Evolutionary conservation across 2,888 invertebrate genomes (phyloP).

Genomic region (Agrilus biguttatus): DNA sequence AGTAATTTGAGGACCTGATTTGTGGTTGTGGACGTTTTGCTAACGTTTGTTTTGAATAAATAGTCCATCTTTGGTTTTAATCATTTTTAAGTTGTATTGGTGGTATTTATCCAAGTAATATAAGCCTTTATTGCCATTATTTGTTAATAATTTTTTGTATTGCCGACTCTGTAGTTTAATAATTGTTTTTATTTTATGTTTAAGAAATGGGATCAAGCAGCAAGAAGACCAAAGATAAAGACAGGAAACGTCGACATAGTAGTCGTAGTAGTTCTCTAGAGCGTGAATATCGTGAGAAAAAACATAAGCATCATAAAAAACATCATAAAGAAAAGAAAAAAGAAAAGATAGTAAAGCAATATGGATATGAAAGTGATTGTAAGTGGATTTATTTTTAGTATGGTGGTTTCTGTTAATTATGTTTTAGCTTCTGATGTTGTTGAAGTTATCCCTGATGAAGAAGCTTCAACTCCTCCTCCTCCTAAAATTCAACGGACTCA

Average conservation of each 20-base stretch:
- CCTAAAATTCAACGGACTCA: conserved; percentile 18
- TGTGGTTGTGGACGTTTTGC: too few relatives aligned
- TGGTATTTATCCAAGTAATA: too few relatives aligned
- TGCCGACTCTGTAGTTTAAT: too few relatives aligned
- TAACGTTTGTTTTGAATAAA: too few relatives aligned
- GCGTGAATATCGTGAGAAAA: conserved; percentile 36
- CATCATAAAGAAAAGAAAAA: conserved; percentile 31
- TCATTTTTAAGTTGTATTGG: too few relatives aligned
- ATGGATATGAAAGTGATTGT: conserved; percentile 41
- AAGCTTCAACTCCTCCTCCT: conserved; percentile 21
- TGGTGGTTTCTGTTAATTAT: background rate
- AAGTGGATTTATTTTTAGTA: conserved; percentile 22
- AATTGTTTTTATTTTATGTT: too few relatives aligned
- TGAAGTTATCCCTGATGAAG: conserved; percentile 19
- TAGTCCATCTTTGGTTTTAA: too few relatives aligned
- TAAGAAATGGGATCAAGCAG: conserved; percentile 50
- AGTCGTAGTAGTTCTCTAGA: conserved; percentile 36
- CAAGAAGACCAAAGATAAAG: conserved; percentile 49
- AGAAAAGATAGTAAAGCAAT: conserved; percentile 21
- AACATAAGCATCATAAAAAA: conserved; percentile 36
- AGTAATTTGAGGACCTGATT: too few relatives aligned
- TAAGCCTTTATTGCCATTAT: too few relatives aligned
- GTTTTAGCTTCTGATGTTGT: conserved; percentile 24
- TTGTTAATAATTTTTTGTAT: too few relatives aligned
- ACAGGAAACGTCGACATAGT: conserved; percentile 53